Percentiles rank a stretch among this genome's conserved stretches.
Conservation (phyloP, 2,888 invertebrate genomes). For the Schrankia costaestrigalis region DNA sequence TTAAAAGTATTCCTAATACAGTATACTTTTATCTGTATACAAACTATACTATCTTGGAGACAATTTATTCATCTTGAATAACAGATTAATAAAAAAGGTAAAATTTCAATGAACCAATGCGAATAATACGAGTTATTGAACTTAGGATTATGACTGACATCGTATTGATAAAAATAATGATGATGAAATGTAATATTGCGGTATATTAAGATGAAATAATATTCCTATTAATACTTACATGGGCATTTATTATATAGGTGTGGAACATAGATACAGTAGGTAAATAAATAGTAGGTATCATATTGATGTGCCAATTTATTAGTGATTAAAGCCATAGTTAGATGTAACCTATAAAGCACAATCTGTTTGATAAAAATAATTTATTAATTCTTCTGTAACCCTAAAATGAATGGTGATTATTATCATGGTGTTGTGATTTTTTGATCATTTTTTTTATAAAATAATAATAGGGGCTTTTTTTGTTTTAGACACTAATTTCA, state of each 20-base stretch:
- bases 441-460: conserved; percentile 32
- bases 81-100: background rate
- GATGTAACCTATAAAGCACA: conserved; percentile 44
- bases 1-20: conserved; percentile 22
- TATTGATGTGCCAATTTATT: conserved; percentile 52
- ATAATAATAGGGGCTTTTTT: conserved; percentile 26
- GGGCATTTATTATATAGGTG: conserved; percentile 38
- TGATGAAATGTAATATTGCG: conserved; percentile 19
- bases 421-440: conserved; percentile 63
- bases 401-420: conserved; percentile 39
- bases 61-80: conserved; percentile 18
- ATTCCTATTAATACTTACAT: conserved; percentile 51
- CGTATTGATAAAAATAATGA: conserved; percentile 26
- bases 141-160: conserved; percentile 24
- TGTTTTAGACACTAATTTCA: conserved; percentile 28
- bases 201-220: conserved; percentile 32
- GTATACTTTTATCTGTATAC: no score
- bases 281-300: conserved; percentile 34
- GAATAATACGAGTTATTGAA: background rate
- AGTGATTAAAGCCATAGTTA: conserved; percentile 38
- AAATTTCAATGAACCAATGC: background rate
- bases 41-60: no score
- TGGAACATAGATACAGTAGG: conserved; percentile 42
- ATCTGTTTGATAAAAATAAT: conserved; percentile 15
- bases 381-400: conserved; percentile 41